These are phyloP conservation scores for Austrolebias charrua DNA, from an alignment of 2,797 vertebrate species.

Conservation along the genomic window DNA sequence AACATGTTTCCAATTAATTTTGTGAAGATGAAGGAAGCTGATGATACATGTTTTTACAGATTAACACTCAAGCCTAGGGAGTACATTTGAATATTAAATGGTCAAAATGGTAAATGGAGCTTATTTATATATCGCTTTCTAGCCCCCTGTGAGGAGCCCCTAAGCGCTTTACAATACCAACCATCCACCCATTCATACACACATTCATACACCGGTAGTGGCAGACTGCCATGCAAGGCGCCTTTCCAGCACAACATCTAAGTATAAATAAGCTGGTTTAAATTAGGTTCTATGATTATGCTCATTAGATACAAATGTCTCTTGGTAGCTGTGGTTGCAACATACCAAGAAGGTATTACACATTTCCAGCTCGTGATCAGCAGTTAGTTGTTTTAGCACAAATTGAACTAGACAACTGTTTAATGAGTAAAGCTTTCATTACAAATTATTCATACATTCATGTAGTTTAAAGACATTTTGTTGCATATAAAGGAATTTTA, in stretches of 20 bases:
- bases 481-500: not conserved
- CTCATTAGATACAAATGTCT: constrained; percentile 24
- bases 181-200: too few relatives aligned
- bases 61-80: constrained; percentile 20
- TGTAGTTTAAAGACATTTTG: not conserved
- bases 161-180: too few relatives aligned
- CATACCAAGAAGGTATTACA: constrained; percentile 23
- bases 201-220: too few relatives aligned
- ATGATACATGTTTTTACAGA: constrained; percentile 23
- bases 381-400: constrained; percentile 23
- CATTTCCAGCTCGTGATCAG: constrained; percentile 33
- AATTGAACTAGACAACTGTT: not conserved
- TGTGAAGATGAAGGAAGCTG: constrained; percentile 11
- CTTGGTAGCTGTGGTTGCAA: constrained; percentile 26
- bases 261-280: constrained; percentile 29
- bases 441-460: not conserved
- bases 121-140: too few relatives aligned
- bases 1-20: constrained; percentile 4
- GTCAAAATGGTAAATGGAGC: too few relatives aligned
- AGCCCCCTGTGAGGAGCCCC: too few relatives aligned
- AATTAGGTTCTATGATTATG: constrained; percentile 52
- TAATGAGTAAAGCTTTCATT: not conserved
- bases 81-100: constrained; percentile 18
- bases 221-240: too few relatives aligned
- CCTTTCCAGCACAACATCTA: constrained; percentile 19